These are phyloP conservation scores for Cryptocephalus primarius DNA, from an alignment of 2,888 invertebrate species.

Conservation along the genomic window DNA sequence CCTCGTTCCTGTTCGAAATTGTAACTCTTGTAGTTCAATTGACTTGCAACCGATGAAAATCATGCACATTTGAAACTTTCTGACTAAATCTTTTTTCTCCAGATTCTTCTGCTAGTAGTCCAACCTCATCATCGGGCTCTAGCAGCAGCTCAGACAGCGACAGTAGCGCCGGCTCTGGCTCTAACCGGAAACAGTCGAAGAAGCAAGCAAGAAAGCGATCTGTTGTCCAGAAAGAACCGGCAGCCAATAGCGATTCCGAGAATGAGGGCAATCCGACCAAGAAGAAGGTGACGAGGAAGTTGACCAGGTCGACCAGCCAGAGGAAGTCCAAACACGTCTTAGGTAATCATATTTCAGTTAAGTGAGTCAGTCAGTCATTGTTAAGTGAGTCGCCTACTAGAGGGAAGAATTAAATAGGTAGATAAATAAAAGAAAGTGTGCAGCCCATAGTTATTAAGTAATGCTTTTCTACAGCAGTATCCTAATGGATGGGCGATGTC, in stretches of 20 bases:
- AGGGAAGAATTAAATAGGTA: too few relatives aligned
- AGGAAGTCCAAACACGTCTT: conserved; percentile 54
- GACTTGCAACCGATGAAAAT: too few relatives aligned
- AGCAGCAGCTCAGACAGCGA: conserved; percentile 30
- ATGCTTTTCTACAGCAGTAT: too few relatives aligned
- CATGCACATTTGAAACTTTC: too few relatives aligned
- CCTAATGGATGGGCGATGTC: too few relatives aligned
- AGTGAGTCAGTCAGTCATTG: too few relatives aligned
- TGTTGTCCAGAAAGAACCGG: conserved; percentile 18
- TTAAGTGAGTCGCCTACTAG: too few relatives aligned
- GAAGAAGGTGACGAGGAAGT: conserved; percentile 45
- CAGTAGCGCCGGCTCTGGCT: conserved; percentile 24
- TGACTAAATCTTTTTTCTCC: background rate
- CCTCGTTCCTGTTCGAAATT: too few relatives aligned
- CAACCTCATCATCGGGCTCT: conserved; percentile 23
- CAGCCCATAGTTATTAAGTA: too few relatives aligned
- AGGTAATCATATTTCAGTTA: conserved; percentile 9
- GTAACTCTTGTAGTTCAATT: too few relatives aligned
- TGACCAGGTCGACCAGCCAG: conserved; percentile 59
- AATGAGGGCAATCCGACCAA: conserved; percentile 16
- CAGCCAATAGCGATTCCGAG: conserved; percentile 28
- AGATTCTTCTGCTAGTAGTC: conserved; percentile 38
- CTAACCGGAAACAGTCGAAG: conserved; percentile 20
- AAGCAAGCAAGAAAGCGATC: conserved; percentile 30
- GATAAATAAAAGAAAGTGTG: too few relatives aligned